Base-by-base conservation (phyloP, 2,113 vertebrate genomes). In the Natator depressus region DNA sequence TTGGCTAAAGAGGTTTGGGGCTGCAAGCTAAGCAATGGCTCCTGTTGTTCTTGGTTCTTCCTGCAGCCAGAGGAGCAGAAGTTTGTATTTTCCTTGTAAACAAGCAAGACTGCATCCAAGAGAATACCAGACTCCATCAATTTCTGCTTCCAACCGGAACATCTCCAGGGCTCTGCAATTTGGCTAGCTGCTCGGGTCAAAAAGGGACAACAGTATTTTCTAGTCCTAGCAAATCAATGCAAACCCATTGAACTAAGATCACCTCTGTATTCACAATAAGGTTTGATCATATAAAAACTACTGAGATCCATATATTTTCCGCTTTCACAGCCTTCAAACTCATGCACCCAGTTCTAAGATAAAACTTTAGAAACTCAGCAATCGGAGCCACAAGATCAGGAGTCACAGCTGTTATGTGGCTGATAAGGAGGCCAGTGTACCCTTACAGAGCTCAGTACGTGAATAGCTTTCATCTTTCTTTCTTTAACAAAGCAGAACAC, bases 261-360 rank as follows among this genome's bases (percentile, higher is more conserved):
- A 29, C 29, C 76, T 53, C 8, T 69, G 0, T 5, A n/a, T 69
- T 95, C 38, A 11, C 0, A 1, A 69, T 1, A 1, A 35, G 6
- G 88, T 82, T 62, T 89, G 78, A 72, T 1, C 1, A 94, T 10
- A 57, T 47, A 65, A 79, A 78, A 76, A 87, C 7, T 27, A 47
- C 14, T 47, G 49, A 53, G 51, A 22, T 86, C 62, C 49, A 83
- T 49, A 47, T 50, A 27, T 78, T 29, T 47, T 78, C 88, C 93
- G 84, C 17, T n/a, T 86, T 88, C 69, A 72, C 82, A 49, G 51
- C 49, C 87, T 88, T 38, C 35, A 72, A 82, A 92, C 7, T 38
- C 72, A 80, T 53, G 46, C 29, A 53, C 85, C 84, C 25, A 72
- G 84, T 96, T 94, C 69, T 90, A 82, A 92, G n/a, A 20, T 1